A percentile compares a stretch with the other conserved stretches of the same genome.
Conservation (phyloP, 2,113 vertebrate genomes). For the Macroglossus sobrinus region DNA sequence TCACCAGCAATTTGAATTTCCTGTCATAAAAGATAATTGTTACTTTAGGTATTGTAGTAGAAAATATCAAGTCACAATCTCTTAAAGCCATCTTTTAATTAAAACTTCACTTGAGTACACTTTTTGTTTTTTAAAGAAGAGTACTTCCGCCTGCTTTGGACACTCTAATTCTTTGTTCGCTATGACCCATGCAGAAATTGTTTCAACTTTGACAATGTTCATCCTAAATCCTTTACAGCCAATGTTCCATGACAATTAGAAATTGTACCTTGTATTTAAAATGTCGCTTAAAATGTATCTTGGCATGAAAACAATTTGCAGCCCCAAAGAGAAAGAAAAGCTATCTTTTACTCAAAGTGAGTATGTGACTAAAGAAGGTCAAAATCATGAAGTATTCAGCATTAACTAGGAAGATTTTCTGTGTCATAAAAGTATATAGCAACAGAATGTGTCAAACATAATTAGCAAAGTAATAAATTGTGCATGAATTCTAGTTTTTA, state of each 20-base stretch:
- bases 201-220: constrained; percentile 13
- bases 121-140: constrained; percentile 11
- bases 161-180: not conserved
- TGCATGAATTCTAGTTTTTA: not conserved
- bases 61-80: not conserved
- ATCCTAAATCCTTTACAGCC: not conserved
- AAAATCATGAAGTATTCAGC: not conserved
- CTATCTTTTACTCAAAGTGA: constrained; percentile 5
- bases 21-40: not conserved
- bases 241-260: constrained; percentile 30
- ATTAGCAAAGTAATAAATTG: not conserved
- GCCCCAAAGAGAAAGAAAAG: not conserved
- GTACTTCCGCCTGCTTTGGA: not conserved
- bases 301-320: constrained; percentile 11
- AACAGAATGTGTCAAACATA: not conserved
- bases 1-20: not conserved
- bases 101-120: not conserved
- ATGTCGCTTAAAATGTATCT: not conserved
- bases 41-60: not conserved
- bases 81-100: constrained; percentile 16
- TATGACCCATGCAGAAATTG: not conserved
- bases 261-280: constrained; percentile 30
- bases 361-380: not conserved
- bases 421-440: not conserved
- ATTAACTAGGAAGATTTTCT: not conserved